Percentiles rank a stretch among this genome's conserved stretches.
Conservation (phyloP, 92 coral and sea anemone species). For the Epizoanthus illoricatus region DNA sequence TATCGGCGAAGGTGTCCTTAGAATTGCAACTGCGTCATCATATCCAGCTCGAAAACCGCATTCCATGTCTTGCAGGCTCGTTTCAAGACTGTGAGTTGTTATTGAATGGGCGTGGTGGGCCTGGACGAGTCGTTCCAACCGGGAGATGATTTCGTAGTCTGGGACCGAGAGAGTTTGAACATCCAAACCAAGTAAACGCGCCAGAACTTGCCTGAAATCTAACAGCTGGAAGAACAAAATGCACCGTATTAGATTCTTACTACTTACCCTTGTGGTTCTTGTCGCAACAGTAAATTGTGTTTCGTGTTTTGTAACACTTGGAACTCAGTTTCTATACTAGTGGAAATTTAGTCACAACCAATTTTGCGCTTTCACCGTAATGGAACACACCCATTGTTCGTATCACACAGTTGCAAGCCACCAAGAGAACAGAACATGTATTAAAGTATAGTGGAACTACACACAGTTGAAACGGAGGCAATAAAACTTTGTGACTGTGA, state of each 20-base stretch:
- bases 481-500: no score
- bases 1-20: conserved; percentile 81
- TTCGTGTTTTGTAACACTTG: no score
- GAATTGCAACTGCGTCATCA: conserved; percentile 90
- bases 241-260: neutral
- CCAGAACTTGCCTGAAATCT: conserved; percentile 96
- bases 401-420: neutral
- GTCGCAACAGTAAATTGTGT: neutral
- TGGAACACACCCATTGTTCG: no score
- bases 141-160: conserved; percentile 99
- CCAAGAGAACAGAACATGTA: neutral
- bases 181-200: conserved; percentile 94
- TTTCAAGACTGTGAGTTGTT: conserved; percentile 96
- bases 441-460: no score
- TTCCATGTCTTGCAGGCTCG: conserved; percentile 98
- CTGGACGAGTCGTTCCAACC: conserved; percentile 96
- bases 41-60: conserved; percentile 87
- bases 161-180: conserved; percentile 94
- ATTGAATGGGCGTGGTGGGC: conserved; percentile 98
- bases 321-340: no score
- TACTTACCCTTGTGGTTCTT: neutral
- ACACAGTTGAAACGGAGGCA: no score
- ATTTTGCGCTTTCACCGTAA: no score
- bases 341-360: no score
- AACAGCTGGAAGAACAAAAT: conserved; percentile 59